Evolutionary conservation across 2,888 invertebrate species (phyloP), one percentile per base, ranked within the genome.

Genomic region (Noctua pronuba): DNA sequence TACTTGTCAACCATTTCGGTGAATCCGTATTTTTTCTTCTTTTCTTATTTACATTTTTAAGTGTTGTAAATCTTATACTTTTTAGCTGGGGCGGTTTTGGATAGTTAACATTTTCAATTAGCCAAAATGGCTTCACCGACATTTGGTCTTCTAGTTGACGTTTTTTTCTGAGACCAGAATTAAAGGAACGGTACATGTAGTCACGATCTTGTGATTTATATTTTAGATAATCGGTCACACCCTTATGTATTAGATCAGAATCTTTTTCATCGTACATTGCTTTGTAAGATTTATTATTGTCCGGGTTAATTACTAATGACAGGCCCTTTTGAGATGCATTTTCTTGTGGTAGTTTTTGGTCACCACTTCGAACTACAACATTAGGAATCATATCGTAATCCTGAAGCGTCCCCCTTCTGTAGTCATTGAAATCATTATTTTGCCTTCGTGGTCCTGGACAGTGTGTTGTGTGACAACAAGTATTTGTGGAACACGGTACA

Each of bases 41-140:
- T 82, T 91, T 92, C 77, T 83, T 93, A 75, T 90, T 91, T 66
- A 75, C 91, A 66, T 88, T 90, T 31, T 85, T 49, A 83, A 96
- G 80, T 66, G 96, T 96, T 35, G 96, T 96, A 83, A 94, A 96
- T 88, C 88, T 91, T 28, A 95, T 84, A 44, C 94, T 91, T 91
- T 93, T 95, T 66, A 94, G 80, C 71, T 92, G 88, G 65, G 89
- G 77, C 21, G 89, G 82, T 75, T 88, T 92, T 82, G 91, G 91
- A 62, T 89, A 77, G 67, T 89, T 89, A 77, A 87, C 90, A 77
- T 92, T 91, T 75, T 94, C 93, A 79, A 93, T 88, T 92, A 94
- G 92, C 95, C 95, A 96, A 92, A 95, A 95, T 4, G 95, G 94
- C 80, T 92, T 94, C 65, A 89, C 87, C 21, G 91, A 91, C 28